Base-by-base conservation (phyloP, 1,140 invertebrate species). In the Magallana ariakensis region DNA sequence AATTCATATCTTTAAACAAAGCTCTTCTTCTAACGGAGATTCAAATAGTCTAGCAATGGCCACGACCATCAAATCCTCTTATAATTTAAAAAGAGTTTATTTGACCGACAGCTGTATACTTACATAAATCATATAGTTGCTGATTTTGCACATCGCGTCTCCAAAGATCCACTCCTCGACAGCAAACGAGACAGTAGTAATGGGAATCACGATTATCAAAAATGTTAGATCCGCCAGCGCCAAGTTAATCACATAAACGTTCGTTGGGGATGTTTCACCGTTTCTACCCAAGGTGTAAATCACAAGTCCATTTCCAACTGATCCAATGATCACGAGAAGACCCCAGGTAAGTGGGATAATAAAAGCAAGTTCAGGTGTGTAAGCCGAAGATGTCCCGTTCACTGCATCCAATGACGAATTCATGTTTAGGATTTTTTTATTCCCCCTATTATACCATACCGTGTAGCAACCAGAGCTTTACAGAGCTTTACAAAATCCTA, bases 241-340 rank as follows among this genome's bases (percentile, higher is more conserved):
- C 95, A 98, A 96, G 91, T 97, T 97, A 60, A 96, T 96, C 89
- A 99, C 98, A 16, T 98, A 96, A 66, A 98, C 95, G 92, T 98
- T 98, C 19, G 98, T 98, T 5, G 97, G 98, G 92, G 99, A 97
- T 98, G 98, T 98, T 94, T 98, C 98, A 46, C 97, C 97, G 94
- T 97, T 97, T 5, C 86, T 88, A 33, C 83, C 60, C 1, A 99
- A 97, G 10, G 99, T 98, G 95, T 98, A 98, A 90, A 99, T 98
- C 57, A 99, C 98, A 15, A 99, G 95, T 0, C 97, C 97, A 93
- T 99, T 99, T 6, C 98, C 98, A 3, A 98, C 95, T 0, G 98
- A 95, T 0, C 98, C 98, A 1, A 98, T 96, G 6, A 98, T 94
- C 93, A 97, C 98, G 0, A 98, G 97, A 9, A 98, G 94, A 3